Percentiles rank a stretch among this genome's conserved stretches.
These are phyloP conservation scores for Leptoclinus maculatus DNA, from an alignment of 2,797 vertebrate species.

Conservation along the genomic window DNA sequence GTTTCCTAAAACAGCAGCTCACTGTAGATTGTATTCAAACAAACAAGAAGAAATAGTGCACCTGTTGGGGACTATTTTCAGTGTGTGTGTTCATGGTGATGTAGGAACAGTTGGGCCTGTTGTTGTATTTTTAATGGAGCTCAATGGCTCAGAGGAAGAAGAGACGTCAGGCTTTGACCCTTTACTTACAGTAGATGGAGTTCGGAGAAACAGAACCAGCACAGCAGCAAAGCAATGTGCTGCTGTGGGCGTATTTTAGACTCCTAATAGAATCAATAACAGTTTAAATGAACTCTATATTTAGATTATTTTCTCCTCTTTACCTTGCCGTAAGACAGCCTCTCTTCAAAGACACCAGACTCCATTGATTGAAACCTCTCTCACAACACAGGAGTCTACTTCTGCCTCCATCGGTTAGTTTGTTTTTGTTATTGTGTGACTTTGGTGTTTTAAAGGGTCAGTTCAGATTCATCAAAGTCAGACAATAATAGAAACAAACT, in stretches of 20 bases:
- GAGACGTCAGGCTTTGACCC: too few species aligned
- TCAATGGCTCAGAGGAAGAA: too few species aligned
- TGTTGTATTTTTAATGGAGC: too few species aligned
- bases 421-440: not conserved
- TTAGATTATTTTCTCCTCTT: not conserved
- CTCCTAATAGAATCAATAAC: not conserved
- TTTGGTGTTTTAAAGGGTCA: not conserved
- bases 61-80: not conserved
- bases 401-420: not conserved
- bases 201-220: too few species aligned
- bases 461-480: not conserved
- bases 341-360: not conserved
- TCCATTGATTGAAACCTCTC: not conserved
- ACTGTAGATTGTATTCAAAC: not conserved
- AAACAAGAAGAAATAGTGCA: not conserved
- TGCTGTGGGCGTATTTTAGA: too few species aligned
- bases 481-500: not conserved
- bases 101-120: too few species aligned
- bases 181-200: too few species aligned
- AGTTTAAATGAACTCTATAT: not conserved
- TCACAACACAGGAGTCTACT: not conserved
- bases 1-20: not conserved
- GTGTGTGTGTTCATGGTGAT: too few species aligned
- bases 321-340: too few species aligned
- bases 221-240: not conserved